Conservation (phyloP, 35 echinoderm and acorn worm species). For the Strongylocentrotus purpuratus region DNA sequence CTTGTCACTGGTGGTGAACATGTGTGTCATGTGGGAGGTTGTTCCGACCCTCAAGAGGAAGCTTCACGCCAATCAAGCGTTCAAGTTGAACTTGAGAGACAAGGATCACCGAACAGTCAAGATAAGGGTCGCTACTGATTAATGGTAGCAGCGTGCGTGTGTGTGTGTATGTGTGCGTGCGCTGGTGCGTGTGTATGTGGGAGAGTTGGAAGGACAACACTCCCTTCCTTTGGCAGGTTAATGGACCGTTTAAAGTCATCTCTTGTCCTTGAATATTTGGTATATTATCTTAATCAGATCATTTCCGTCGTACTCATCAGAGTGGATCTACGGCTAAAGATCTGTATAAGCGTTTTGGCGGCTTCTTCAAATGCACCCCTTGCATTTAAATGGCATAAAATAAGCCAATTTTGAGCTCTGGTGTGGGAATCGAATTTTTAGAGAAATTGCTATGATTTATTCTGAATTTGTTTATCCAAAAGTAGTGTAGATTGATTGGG, state of each 20-base stretch:
- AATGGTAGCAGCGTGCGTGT: neutral
- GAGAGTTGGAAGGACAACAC: neutral
- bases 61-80: neutral
- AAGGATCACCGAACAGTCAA: neutral
- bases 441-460: too few species aligned
- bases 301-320: neutral
- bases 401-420: too few species aligned
- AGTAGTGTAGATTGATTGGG: neutral
- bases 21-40: neutral
- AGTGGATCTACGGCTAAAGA: neutral
- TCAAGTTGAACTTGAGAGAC: slow-evolving; percentile 1
- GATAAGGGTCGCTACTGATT: neutral
- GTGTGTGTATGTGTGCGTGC: too few species aligned
- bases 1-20: neutral
- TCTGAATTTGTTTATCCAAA: too few species aligned
- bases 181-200: neutral
- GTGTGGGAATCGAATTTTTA: too few species aligned
- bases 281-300: neutral
- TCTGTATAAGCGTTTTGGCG: neutral
- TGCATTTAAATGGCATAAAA: too few species aligned
- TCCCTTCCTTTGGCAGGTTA: neutral
- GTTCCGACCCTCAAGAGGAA: neutral
- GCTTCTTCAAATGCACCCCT: too few species aligned
- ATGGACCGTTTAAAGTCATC: neutral
- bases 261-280: neutral